Evolutionary conservation across 1,140 invertebrate species (phyloP), one percentile per base, ranked within the genome.

Genomic region (Zaprionus camerounensis): DNA sequence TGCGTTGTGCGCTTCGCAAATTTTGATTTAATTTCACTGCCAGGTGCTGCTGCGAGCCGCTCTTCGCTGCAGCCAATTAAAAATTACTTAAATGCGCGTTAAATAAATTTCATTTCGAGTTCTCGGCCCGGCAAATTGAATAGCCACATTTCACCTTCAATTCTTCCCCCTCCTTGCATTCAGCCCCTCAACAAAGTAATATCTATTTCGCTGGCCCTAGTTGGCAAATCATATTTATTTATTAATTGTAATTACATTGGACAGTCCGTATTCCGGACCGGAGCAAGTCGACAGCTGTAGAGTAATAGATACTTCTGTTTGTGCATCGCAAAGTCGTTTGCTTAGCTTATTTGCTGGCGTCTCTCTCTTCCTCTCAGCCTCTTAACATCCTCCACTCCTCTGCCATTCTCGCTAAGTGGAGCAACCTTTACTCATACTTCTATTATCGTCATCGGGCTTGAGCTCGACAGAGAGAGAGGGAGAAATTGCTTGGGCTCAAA

Each of bases 181-280:
- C 6, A 31, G 11, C 22, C 13, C n/a, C 15, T 28, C 6, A 3
- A 17, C 34, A 34, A 56, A 53, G 22, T 53, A 36, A 49, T 51
- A 53, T 68, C 41, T 55, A 69, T 62, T 71, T 57, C 61, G 15
- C 36, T 62, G 56, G 22, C 55, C 78, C 67, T 75, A 75, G 77
- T 80, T 57, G 72, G 62, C 65, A 90, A 88, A 88, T 88, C 78
- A 76, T 80, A 88, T 88, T 88, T 90, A 88, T 90, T 90, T 88
- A 88, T 90, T 88, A 90, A 81, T 79, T 81, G 55, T 78, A 81
- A 88, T 87, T 87, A 76, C 84, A 81, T 88, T 88, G 68, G 57
- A 51, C 78, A 88, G 68, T 17, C 67, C 72, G 65, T 63, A 36
- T 68, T 57, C 31, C 15, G 31, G 12, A 46, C 13, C 9, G 34